Base-by-base conservation (phyloP, 2,113 vertebrate species). In the Muntiacus muntjak region DNA sequence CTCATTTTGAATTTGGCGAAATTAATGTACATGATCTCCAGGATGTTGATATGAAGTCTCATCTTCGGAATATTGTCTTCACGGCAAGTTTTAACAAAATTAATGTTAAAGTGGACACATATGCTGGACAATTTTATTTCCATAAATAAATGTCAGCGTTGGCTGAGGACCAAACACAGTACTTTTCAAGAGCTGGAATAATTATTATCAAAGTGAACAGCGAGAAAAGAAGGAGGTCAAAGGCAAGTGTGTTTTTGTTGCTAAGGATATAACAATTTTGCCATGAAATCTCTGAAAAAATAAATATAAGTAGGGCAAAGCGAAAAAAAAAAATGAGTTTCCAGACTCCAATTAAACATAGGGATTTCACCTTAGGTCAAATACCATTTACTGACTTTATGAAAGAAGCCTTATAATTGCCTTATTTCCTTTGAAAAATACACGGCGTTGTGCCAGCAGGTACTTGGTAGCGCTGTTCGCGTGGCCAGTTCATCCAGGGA, bases 381-480 rank as follows among this genome's bases (percentile, higher is more conserved):
- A 97, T 71, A 79, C 60, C 57, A 95, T 78, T 97, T 93, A 81
- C 60, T 90, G 85, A 54, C 52, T 97, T 94, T 83, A 64, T 83
- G 45, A 95, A 97, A 97, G 76, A 95, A 92, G 67, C 19, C 71
- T 57, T 87, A 13, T 60, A 94, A 97, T 97, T 94, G 91, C 91
- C 85, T 91, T 97, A 91, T 84, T 98, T 98, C 89, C 82, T 95
- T 92, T 93, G 89, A 93, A 96, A 97, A 97, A 89, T 71, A 94
- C 12, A 58, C 45, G 86, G 93, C 71, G 25, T 58, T 94, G 47
- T 93, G 92, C 55, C 92, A 94, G 45, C 76, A 91, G 82, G 55
- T 87, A 64, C 52, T 52, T 91, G 28, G 25, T 30, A 36, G 12
- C 28, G 16, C 7, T 45, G 2, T 89, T 26, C 9, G 19, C 14